These are phyloP conservation scores for Cepaea hortensis DNA, from an alignment of 2,888 invertebrate genomes.

Conservation along the genomic window DNA sequence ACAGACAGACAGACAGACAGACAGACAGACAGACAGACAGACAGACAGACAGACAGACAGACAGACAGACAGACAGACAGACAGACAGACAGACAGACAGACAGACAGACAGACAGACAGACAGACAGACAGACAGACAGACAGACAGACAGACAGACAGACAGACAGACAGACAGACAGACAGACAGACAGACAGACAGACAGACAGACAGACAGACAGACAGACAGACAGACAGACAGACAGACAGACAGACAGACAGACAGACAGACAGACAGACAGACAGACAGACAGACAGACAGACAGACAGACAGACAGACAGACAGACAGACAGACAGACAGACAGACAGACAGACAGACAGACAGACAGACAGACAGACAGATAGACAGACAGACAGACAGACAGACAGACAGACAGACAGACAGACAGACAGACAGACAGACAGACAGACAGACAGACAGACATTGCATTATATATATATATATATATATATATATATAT, in stretches of 20 bases:
- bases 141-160: conserved; percentile 16
- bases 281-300: conserved; percentile 22
- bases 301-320: conserved; percentile 21
- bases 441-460: conserved; percentile 24
- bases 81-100: conserved; percentile 34
- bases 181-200: conserved; percentile 13
- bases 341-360: conserved; percentile 38
- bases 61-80: conserved; percentile 35
- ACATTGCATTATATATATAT: too few relatives aligned
- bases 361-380: conserved; percentile 34
- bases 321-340: conserved; percentile 21
- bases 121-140: conserved; percentile 24
- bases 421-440: conserved; percentile 29
- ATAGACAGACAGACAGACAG: too few relatives aligned
- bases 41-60: conserved; percentile 35
- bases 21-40: conserved; percentile 30
- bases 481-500: not conserved
- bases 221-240: conserved; percentile 28
- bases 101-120: conserved; percentile 17
- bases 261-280: conserved; percentile 29
- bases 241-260: conserved; percentile 22
- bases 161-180: conserved; percentile 18
- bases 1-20: conserved; percentile 12
- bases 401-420: conserved; percentile 27
- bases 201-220: conserved; percentile 26